Evolutionary conservation across 2,888 invertebrate species (phyloP).

Genomic region (Nemotelus pantherinus): DNA sequence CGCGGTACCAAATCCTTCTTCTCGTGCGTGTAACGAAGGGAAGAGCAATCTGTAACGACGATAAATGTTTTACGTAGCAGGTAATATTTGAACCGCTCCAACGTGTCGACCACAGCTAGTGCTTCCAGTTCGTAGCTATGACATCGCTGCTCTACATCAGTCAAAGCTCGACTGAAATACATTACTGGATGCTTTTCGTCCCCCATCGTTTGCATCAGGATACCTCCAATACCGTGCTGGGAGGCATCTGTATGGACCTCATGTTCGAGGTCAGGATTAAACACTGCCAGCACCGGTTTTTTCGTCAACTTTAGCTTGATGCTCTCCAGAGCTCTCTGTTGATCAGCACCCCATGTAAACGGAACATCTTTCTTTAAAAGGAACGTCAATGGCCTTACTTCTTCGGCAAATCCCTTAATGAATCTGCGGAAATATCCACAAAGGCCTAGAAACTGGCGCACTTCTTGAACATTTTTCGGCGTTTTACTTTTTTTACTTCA

Average conservation of each 20-base stretch:
- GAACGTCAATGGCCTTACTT: constrained; percentile 53
- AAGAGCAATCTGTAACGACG: constrained; percentile 17
- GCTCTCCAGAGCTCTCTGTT: neutral
- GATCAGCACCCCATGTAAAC: constrained; percentile 50
- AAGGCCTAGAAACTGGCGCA: constrained; percentile 55
- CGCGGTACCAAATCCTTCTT: too few species aligned
- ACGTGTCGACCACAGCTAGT: neutral
- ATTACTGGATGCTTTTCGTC: neutral
- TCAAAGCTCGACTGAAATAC: constrained; percentile 11
- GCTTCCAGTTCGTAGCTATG: constrained; percentile 23
- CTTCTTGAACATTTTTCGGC: constrained; percentile 50
- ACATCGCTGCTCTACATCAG: neutral
- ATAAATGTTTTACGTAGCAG: neutral
- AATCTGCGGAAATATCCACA: constrained; percentile 57
- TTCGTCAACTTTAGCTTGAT: neutral
- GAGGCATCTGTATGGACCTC: neutral
- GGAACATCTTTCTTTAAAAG: constrained; percentile 49
- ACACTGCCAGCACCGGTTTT: neutral
- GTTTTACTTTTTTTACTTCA: constrained; percentile 30
- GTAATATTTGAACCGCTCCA: constrained; percentile 10
- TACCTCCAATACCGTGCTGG: constrained; percentile 3
- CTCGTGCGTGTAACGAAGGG: neutral
- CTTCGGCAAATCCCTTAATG: constrained; percentile 53
- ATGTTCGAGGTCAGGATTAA: neutral
- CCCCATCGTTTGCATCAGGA: constrained; percentile 3